Evolutionary conservation across 92 coral and sea anemone genomes (phyloP).

Genomic region (Heteractis magnifica): DNA sequence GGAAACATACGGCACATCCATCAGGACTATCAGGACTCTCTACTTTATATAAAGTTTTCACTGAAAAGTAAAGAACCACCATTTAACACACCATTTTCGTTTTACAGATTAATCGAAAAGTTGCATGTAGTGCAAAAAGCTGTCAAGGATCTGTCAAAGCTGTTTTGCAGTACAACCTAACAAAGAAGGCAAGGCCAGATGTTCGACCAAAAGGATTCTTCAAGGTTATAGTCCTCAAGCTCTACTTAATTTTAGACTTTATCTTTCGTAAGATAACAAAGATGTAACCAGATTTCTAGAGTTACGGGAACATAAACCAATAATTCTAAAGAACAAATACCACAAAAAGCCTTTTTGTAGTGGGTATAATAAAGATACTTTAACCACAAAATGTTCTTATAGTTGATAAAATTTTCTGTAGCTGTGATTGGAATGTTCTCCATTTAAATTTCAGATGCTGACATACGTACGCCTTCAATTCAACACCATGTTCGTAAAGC

Average conservation of each 20-base stretch:
- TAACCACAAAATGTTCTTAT: too few species aligned
- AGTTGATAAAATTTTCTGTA: neutral
- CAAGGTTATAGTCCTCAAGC: neutral
- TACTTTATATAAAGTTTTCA: neutral
- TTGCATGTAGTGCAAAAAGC: neutral
- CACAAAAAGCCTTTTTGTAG: too few species aligned
- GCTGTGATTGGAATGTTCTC: neutral
- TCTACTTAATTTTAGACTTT: too few species aligned
- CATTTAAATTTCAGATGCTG: neutral
- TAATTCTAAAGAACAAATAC: too few species aligned
- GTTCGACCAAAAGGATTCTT: neutral
- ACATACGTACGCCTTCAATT: neutral
- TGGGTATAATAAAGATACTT: too few species aligned
- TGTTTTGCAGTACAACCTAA: slow-evolving; percentile 18
- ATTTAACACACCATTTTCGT: neutral
- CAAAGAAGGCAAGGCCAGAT: neutral
- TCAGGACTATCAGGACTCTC: neutral
- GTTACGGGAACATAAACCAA: too few species aligned
- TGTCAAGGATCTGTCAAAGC: slow-evolving; percentile 10
- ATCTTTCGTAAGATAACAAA: too few species aligned
- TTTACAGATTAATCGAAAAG: slow-evolving; percentile 9
- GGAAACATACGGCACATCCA: too few species aligned
- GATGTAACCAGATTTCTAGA: too few species aligned
- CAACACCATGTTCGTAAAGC: neutral
- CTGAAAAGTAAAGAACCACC: neutral